Base-by-base conservation (phyloP, 2,797 vertebrate species). In the Coranthus polyacanthus region DNA sequence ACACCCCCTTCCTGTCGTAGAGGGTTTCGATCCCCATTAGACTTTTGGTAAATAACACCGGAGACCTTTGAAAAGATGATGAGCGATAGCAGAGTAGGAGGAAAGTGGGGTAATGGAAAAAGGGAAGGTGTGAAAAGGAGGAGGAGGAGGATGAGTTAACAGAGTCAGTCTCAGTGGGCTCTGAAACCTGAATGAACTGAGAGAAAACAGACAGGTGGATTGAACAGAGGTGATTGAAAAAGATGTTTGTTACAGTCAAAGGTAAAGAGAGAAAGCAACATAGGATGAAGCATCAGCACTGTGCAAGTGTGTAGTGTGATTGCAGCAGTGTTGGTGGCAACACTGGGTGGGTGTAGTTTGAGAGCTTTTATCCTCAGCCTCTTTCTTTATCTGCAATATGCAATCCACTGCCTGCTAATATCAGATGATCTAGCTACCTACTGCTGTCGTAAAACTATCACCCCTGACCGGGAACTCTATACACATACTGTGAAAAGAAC, bases 41-140 rank as follows among this genome's bases (percentile, higher is more conserved):
- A 59, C 65, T 84, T 90, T 77, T 74, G 65, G 75, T 73, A 78
- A 86, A 82, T 73, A 82, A 83, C 72, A 83, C 44, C 43, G 49
- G 49, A 39, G 60, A 29, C 66, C 63, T 82, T 61, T 78, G 68
- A 74, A 58, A 79, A 77, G 53, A 54, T 22, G 53, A 32, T 10
- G 29, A 79, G 47, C 62, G 75, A 81, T 76, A 49, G 55, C 34
- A 73, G 47, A 66, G 50, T 7, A 47, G 37, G 26, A 24, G 43
- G 37, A 72, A 56, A 69, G 41, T 49, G 51, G 52, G 46, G 54
- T 74, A 47, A 64, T 32, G 21, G n/a, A 12, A 22, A 44, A 39
- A 59, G 50, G 51, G 29, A 32, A 0, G 7, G 41, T 57, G 65
- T 50, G 42, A 62, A 70, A 20, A 37, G 29, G 41, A 39, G 29